Evolutionary conservation across 2,113 vertebrate genomes (phyloP), one percentile per base, ranked within the genome.

Genomic region (Climacteris rufus): DNA sequence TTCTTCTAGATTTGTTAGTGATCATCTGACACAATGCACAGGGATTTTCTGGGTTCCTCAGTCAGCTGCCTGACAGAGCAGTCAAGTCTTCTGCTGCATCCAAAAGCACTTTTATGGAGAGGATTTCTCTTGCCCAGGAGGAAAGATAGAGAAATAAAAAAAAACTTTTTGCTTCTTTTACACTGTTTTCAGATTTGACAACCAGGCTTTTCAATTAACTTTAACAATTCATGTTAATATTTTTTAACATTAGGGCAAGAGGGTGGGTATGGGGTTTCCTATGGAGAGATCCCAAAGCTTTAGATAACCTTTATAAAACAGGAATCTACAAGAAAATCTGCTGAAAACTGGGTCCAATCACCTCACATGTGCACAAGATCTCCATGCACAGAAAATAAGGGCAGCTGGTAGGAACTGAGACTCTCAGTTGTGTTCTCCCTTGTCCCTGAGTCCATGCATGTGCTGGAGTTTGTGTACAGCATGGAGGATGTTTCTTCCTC

Each of bases 401-500:
- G 13, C 24, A 63, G 25, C 4, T 59, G 42, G 31, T 35, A 50
- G 74, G 70, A 72, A 56, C 61, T 6, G 7, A 49, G 40, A 20
- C 8, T 30, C 74, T 52, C 35, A 24, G 42, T 30, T 13, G 0
- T 5, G 8, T 15, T 82, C 25, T 71, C n/a, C 60, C 47, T 91
- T 11, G 1, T 63, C 28, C 42, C 72, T 18, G 2, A 61, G 76
- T 47, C 35, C 30, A 13, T 33, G 65, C 54, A 42, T 88, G 88
- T 72, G 88, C 82, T 93, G 47, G 77, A 97, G 61, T 3, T 91
- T 89, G 70, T 78, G 84, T 88, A 59, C 89, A 57, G 52, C 52
- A 69, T 35, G 56, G 90, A 95, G 74, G 94, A 87, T 70, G 78
- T 92, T 96, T 97, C 94, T 97, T 84, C 93, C 94, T 85, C 60